These are phyloP conservation scores for Nomada goodeniana DNA, from an alignment of 2,888 invertebrate species.

Conservation along the genomic window DNA sequence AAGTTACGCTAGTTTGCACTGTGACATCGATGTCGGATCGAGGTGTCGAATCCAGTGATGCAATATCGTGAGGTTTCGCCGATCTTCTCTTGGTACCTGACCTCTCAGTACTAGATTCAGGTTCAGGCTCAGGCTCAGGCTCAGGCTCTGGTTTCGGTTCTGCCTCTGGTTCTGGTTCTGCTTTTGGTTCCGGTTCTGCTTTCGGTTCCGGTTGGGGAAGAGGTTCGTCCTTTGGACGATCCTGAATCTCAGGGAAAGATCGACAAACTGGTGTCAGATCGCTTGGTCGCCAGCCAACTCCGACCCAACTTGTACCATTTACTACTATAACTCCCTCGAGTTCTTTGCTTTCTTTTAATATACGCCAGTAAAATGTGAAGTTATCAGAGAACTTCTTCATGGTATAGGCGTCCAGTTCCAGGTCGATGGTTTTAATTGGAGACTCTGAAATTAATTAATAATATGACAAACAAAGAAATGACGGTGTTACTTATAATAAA, in stretches of 20 bases:
- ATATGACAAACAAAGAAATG: neutral
- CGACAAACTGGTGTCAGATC: slow-evolving; percentile 91
- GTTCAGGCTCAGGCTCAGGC: slow-evolving; percentile 79
- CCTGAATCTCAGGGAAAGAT: slow-evolving; percentile 90
- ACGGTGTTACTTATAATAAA: no score
- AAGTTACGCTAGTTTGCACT: slow-evolving; percentile 92
- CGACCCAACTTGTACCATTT: slow-evolving; percentile 93
- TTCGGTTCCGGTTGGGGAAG: slow-evolving; percentile 83
- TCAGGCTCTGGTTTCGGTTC: slow-evolving; percentile 78
- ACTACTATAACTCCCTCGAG: slow-evolving; percentile 94
- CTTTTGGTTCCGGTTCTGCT: slow-evolving; percentile 80
- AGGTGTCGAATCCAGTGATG: slow-evolving; percentile 69
- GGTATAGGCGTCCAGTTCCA: slow-evolving; percentile 90
- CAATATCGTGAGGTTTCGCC: slow-evolving; percentile 75
- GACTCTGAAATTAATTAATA: slow-evolving; percentile 87
- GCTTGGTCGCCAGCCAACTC: slow-evolving; percentile 96
- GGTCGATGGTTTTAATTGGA: slow-evolving; percentile 89
- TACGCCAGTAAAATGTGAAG: slow-evolving; percentile 93
- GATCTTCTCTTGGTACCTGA: slow-evolving; percentile 80
- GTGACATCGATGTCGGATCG: slow-evolving; percentile 86
- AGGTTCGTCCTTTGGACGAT: slow-evolving; percentile 81
- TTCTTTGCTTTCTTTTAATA: slow-evolving; percentile 93
- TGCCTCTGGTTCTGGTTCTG: slow-evolving; percentile 81
- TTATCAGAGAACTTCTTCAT: slow-evolving; percentile 90
- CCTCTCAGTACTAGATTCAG: slow-evolving; percentile 80